Evolutionary conservation across 2,113 vertebrate species (phyloP).

Genomic region (Vulpes vulpes): DNA sequence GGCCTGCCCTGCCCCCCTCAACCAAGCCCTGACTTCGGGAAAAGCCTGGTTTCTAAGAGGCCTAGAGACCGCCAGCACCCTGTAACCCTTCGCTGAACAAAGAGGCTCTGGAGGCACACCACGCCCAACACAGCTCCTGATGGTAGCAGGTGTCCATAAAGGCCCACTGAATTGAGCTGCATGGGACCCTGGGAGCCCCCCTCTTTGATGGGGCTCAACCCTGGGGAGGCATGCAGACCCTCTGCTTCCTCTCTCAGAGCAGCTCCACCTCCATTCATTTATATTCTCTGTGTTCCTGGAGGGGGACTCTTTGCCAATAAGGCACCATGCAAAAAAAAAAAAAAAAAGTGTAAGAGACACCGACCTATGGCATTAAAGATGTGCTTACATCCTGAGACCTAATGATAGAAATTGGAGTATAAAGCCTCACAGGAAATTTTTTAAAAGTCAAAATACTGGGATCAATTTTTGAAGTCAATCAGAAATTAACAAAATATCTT

Average conservation of each 20-base stretch:
- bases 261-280: not conserved
- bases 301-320: not conserved
- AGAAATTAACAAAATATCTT: not conserved
- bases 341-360: not conserved
- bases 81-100: rapidly evolving
- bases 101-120: rapidly evolving
- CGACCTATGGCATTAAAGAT: rapidly evolving
- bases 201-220: not conserved
- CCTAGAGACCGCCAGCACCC: rapidly evolving
- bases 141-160: not conserved
- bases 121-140: not conserved
- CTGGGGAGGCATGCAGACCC: not conserved
- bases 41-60: not conserved
- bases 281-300: not conserved
- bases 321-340: not conserved
- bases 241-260: too few relatives aligned
- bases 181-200: rapidly evolving
- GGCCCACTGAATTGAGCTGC: rapidly evolving
- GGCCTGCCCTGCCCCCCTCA: not conserved
- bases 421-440: not conserved
- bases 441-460: not conserved
- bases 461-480: not conserved
- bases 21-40: not conserved
- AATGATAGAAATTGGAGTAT: not conserved
- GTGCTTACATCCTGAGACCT: not conserved